These are phyloP conservation scores for Zoanthus gigantus DNA, from an alignment of 92 coral and sea anemone species.

Conservation along the genomic window DNA sequence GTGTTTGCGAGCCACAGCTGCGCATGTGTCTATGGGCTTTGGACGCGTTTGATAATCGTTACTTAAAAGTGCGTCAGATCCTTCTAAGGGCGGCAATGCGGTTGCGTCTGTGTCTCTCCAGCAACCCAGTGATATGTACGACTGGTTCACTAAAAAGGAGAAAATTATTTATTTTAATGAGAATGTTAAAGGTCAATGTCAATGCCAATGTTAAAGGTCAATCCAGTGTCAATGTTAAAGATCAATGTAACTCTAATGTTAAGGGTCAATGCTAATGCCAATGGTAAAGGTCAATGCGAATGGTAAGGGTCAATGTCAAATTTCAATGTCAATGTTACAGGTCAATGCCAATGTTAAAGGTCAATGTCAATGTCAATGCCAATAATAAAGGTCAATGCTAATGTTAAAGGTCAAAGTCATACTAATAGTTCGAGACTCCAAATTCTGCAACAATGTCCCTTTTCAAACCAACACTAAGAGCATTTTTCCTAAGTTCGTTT, in stretches of 20 bases:
- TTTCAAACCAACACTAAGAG: background rate
- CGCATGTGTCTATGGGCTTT: constrained; percentile 87
- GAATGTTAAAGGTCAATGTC: too few relatives aligned
- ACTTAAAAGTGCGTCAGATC: constrained; percentile 67
- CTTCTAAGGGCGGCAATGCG: constrained; percentile 80
- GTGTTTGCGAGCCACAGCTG: constrained; percentile 81
- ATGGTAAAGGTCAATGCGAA: too few relatives aligned
- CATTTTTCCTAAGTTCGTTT: too few relatives aligned
- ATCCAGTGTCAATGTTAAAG: too few relatives aligned
- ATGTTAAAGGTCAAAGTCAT: background rate
- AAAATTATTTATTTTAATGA: background rate
- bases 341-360: too few relatives aligned
- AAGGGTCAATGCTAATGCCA: too few relatives aligned
- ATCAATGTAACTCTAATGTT: too few relatives aligned
- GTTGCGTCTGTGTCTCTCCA: constrained; percentile 85
- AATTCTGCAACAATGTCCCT: background rate
- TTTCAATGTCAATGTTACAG: too few relatives aligned
- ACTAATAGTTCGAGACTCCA: background rate
- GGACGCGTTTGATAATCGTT: constrained; percentile 67
- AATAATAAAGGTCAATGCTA: too few relatives aligned
- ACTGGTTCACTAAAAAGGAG: constrained; percentile 68
- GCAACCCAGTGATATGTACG: constrained; percentile 92
- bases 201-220: too few relatives aligned
- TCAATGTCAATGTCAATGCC: too few relatives aligned
- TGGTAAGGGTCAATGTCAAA: too few relatives aligned